These are phyloP conservation scores for Corydoras sp. DNA, from an alignment of 2,113 vertebrate species.

Conservation along the genomic window DNA sequence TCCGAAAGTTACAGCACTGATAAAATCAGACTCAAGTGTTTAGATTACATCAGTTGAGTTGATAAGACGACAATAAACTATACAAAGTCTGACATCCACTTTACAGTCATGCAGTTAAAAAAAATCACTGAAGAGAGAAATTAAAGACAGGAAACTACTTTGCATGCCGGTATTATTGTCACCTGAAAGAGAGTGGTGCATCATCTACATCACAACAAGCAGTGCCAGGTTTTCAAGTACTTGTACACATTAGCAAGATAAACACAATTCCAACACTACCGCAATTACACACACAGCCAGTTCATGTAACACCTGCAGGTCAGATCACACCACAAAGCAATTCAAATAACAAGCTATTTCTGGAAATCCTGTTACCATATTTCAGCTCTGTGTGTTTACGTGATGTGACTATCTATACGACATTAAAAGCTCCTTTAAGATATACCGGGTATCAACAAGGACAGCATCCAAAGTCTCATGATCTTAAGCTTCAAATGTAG, in stretches of 20 bases:
- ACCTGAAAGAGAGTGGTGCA: background rate
- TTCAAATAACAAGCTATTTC: constrained; percentile 23
- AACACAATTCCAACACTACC: constrained; percentile 5
- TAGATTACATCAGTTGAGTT: no score
- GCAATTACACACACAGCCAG: constrained; percentile 3
- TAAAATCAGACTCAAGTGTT: no score
- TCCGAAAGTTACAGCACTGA: no score
- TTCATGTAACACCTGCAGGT: constrained; percentile 2
- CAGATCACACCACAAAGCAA: background rate
- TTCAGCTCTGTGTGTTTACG: constrained; percentile 14
- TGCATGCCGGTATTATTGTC: background rate
- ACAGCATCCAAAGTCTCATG: background rate
- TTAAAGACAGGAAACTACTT: background rate
- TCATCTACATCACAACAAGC: background rate
- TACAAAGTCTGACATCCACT: no score
- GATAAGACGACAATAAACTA: no score
- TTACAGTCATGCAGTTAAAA: no score
- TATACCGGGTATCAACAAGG: background rate
- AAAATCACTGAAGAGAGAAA: background rate
- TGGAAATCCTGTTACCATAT: constrained; percentile 11
- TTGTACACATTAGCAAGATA: background rate
- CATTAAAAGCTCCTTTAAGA: background rate
- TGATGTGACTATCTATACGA: constrained; percentile 1
- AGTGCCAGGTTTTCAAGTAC: constrained; percentile 2
- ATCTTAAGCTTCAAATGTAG: no score